Evolutionary conservation across 2,888 invertebrate genomes (phyloP).

Genomic region (Trachelus troglodyta): DNA sequence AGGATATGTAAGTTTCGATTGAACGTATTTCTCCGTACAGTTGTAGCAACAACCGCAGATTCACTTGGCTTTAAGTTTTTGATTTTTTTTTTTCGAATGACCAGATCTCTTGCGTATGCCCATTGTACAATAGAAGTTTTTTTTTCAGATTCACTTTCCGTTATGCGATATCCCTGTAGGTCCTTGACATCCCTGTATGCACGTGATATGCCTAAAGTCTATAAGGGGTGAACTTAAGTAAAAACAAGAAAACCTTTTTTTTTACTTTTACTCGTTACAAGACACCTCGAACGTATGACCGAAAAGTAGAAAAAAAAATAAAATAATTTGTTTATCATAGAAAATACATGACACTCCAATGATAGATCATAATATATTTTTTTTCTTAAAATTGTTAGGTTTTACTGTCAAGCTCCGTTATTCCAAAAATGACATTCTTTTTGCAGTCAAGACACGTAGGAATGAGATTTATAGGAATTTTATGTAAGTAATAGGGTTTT

Average conservation of each 20-base stretch:
- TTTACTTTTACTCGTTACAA: background rate
- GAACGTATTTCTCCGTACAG: constrained; percentile 26
- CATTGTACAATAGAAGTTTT: background rate
- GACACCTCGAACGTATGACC: background rate
- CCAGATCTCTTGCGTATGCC: background rate
- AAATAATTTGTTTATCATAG: background rate
- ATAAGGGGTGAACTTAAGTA: background rate
- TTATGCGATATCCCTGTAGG: background rate
- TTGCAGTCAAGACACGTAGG: background rate
- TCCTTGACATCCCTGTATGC: background rate
- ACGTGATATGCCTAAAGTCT: background rate
- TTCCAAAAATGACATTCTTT: background rate
- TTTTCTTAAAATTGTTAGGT: background rate
- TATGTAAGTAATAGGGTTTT: background rate
- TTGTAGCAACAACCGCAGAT: background rate
- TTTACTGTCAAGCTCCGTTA: background rate
- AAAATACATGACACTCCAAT: background rate
- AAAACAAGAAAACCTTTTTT: background rate
- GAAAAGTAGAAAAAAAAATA: background rate
- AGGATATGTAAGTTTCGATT: constrained; percentile 34
- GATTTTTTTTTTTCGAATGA: constrained; percentile 6
- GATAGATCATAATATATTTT: background rate
- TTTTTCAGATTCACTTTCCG: background rate
- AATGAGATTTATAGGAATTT: background rate
- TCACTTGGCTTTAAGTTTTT: constrained; percentile 15